Percentiles rank a stretch among this genome's conserved stretches.
Conservation (phyloP, 2,113 vertebrate species). For the Rhinoptilus africanus region DNA sequence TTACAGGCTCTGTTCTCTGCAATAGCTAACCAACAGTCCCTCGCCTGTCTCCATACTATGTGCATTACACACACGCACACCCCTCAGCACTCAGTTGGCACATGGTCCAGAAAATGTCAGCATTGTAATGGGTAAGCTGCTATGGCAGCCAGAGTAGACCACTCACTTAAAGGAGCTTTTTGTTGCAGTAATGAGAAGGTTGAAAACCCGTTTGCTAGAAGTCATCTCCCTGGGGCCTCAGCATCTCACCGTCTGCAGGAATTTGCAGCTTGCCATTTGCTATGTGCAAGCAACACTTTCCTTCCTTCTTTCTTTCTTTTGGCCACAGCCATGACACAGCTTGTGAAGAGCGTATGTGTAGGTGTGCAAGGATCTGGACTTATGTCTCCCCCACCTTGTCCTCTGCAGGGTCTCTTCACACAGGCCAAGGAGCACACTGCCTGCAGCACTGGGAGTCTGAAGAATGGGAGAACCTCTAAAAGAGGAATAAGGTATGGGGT, state of each 20-base stretch:
- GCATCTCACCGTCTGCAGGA: slow-evolving; percentile 34
- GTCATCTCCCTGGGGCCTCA: slow-evolving; percentile 37
- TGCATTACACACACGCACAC: neutral
- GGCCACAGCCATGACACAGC: neutral
- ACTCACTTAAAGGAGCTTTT: slow-evolving; percentile 55
- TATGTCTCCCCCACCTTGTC: neutral
- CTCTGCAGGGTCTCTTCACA: neutral
- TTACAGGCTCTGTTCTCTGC: neutral
- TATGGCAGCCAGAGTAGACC: slow-evolving; percentile 29
- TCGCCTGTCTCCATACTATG: neutral
- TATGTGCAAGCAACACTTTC: neutral
- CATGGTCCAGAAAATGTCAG: slow-evolving; percentile 54
- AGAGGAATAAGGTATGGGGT: neutral
- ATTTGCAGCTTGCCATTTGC: slow-evolving; percentile 40
- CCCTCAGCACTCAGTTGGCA: slow-evolving; percentile 23
- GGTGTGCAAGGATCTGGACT: neutral
- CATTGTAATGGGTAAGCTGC: slow-evolving; percentile 50
- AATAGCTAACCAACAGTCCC: neutral
- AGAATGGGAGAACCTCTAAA: neutral
- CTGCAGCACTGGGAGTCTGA: neutral
- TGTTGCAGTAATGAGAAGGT: slow-evolving; percentile 42
- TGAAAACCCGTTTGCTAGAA: slow-evolving; percentile 39
- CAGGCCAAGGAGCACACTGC: neutral
- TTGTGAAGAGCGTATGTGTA: neutral
- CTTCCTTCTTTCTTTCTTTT: neutral